Evolutionary conservation across 64 coral and sea anemone species (phyloP), one percentile per base, ranked within the genome.

Genomic region (Montipora efflorescens): DNA sequence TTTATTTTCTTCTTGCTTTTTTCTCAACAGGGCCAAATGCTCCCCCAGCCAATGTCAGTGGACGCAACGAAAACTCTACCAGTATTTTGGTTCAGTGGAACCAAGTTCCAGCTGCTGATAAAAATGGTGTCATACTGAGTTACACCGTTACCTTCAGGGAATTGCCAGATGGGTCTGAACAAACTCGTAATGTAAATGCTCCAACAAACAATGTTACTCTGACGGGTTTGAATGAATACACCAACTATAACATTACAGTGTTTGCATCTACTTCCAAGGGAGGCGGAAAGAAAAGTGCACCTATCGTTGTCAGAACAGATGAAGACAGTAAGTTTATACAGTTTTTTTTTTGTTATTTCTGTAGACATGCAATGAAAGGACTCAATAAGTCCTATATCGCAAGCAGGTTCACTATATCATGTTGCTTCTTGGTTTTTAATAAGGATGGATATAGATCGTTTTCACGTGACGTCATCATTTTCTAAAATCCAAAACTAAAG

Each of bases 241-340:
- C 62, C 4, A 52, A 87, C 64, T 87, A 87, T 48, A 87, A 48
- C 70, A 87, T 87, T 66, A 82, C 51, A 59, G 80, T 82, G n/a
- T 57, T 64, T 59, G 80, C 51, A 10, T 82, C 59, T 0, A 82
- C 80, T 23, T 21, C 15, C 23, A 43, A 59, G 16, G 80, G 80
- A 82, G 80, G 51, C 16, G 80, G 80, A 82, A 57, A 9, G 36
- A 13, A 19, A 5, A 82, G 80, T 21, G 1, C 25, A 82, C n/a
- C 80, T 18, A 44, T 82, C 51, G 18, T 4, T 58, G 50, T 70
- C 19, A 70, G 15, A 36, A 87, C 83, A 22, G 83, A 67, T 49
- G 64, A 67, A 73, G 83, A 87, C 59, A 44, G 80, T 82, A 82
- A 59, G 50, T 59, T 1, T 4, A 22, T 1, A 0, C 23, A 23